Conservation (phyloP, 2,113 vertebrate species). For the Enhydra lutris region DNA sequence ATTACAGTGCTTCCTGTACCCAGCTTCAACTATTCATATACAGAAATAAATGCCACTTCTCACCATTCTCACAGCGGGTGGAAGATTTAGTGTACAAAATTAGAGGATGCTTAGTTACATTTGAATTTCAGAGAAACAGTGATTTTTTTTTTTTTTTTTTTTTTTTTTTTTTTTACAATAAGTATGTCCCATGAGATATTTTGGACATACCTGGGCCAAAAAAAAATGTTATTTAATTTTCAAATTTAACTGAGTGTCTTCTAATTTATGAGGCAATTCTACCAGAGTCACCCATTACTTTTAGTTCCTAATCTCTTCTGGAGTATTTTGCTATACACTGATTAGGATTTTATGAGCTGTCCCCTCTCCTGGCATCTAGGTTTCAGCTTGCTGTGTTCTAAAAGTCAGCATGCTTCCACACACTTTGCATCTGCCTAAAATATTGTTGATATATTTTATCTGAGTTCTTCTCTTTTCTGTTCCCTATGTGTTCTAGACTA, state of each 20-base stretch:
- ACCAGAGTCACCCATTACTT: not conserved
- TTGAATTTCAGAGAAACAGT: not conserved
- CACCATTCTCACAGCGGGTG: not conserved
- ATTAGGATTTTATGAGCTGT: not conserved
- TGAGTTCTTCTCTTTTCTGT: not conserved
- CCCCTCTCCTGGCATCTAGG: not conserved
- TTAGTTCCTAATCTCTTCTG: not conserved
- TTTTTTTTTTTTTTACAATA: not conserved
- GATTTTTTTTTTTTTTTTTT: not conserved
- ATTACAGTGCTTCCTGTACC: not conserved
- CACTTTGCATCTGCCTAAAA: not conserved
- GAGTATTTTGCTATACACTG: not conserved
- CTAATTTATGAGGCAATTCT: not conserved
- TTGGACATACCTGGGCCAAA: not conserved
- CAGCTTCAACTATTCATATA: not conserved
- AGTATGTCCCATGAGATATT: not conserved
- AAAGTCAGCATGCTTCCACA: not conserved
- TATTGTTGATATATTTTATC: not conserved
- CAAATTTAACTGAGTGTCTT: not conserved
- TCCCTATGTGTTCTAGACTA: not conserved
- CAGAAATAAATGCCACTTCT: not conserved
- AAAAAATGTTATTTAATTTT: not conserved
- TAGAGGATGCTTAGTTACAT: not conserved
- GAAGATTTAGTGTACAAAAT: not conserved
- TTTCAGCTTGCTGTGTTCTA: not conserved